phyloP scores from a whole-genome alignment of 2,113 vertebrate species.

The Gallinago undulata region DNA sequence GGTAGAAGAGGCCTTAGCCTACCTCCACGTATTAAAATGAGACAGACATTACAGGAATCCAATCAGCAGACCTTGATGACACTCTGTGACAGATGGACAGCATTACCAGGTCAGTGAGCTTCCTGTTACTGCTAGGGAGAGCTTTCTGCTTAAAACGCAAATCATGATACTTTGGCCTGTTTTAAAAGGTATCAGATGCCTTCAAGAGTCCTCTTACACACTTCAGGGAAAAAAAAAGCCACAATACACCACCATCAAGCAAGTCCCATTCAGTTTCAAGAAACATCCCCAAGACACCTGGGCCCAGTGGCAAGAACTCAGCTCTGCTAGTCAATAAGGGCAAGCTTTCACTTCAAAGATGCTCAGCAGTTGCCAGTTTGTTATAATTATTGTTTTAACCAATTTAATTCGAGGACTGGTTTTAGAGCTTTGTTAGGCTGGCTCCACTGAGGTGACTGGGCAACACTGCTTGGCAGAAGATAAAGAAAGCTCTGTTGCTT shows the following conservation, averaged over 20 bases:
- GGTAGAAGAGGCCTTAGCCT: conserved; percentile 27
- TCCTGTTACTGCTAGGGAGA: conserved; percentile 40
- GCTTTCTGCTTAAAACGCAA: conserved; percentile 34
- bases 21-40: conserved; percentile 19
- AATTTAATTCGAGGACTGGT: neutral
- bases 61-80: conserved; percentile 48
- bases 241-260: neutral
- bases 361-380: conserved; percentile 27
- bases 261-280: conserved; percentile 42
- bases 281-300: conserved; percentile 47
- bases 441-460: conserved; percentile 69
- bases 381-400: conserved; percentile 22
- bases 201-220: conserved; percentile 10
- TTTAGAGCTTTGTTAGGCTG: conserved; percentile 58
- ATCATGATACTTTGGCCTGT: neutral
- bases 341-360: conserved; percentile 28
- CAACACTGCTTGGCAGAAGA: conserved; percentile 76
- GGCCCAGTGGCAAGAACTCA: conserved; percentile 42
- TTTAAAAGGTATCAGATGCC: conserved; percentile 21
- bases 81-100: conserved; percentile 54
- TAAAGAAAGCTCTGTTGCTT: conserved; percentile 76
- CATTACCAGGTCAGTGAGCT: conserved; percentile 56
- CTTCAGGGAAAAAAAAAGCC: neutral
- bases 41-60: conserved; percentile 47
- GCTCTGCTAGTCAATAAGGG: conserved; percentile 14